Evolutionary conservation across 2,113 vertebrate genomes (phyloP).

Genomic region (Alethe castanea): DNA sequence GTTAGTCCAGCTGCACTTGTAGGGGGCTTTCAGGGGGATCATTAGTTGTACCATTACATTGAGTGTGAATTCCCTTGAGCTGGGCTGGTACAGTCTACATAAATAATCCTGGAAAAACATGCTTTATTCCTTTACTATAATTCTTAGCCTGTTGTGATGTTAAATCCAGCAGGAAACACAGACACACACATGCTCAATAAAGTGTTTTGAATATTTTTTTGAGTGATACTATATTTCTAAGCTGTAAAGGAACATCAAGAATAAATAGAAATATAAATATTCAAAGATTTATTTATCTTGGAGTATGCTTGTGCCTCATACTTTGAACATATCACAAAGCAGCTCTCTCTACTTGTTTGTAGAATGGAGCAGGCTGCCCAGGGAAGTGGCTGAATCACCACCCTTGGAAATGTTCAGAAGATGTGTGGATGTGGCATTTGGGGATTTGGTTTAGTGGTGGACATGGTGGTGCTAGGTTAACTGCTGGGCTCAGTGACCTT

Average conservation of each 20-base stretch:
- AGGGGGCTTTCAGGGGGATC: background rate
- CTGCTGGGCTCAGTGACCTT: background rate
- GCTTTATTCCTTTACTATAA: background rate
- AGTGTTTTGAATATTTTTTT: background rate
- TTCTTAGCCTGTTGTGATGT: background rate
- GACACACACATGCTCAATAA: background rate
- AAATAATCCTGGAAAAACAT: background rate
- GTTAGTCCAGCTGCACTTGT: background rate
- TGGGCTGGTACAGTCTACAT: background rate
- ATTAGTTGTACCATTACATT: background rate
- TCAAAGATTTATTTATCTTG: background rate
- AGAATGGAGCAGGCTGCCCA: background rate
- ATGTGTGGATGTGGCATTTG: background rate
- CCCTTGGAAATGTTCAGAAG: background rate
- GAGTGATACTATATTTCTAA: background rate
- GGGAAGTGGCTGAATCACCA: background rate
- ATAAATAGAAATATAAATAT: background rate
- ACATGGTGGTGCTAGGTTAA: background rate
- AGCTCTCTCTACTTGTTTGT: background rate
- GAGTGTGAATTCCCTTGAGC: background rate
- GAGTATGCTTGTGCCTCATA: background rate
- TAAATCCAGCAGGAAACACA: background rate
- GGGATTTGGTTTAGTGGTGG: background rate
- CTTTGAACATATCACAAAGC: background rate
- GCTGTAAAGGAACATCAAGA: background rate